These are phyloP conservation scores for Antheraea mylitta DNA, from an alignment of 1,140 invertebrate genomes.

Conservation along the genomic window DNA sequence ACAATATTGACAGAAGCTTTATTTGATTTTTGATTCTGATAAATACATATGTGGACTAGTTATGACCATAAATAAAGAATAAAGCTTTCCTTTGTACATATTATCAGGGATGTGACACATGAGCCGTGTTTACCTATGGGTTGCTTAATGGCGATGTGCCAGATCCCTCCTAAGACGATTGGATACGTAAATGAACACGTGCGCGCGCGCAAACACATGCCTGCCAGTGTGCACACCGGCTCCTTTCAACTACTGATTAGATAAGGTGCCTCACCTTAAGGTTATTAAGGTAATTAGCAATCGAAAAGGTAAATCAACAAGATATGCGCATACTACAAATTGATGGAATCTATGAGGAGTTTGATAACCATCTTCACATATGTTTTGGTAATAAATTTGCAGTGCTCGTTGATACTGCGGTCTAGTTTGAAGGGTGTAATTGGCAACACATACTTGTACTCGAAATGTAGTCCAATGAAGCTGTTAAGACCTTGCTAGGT, in stretches of 20 bases:
- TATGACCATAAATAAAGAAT: slow-evolving; percentile 22
- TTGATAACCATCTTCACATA: too few relatives aligned
- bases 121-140: slow-evolving; percentile 54
- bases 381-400: too few relatives aligned
- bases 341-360: too few relatives aligned
- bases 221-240: slow-evolving; percentile 57
- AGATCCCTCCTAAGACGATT: slow-evolving; percentile 35
- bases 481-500: too few relatives aligned
- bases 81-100: slow-evolving; percentile 66
- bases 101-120: slow-evolving; percentile 45
- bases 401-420: too few relatives aligned
- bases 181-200: slow-evolving; percentile 62
- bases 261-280: slow-evolving; percentile 52
- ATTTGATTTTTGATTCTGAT: background rate
- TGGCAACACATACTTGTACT: too few relatives aligned
- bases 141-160: slow-evolving; percentile 36
- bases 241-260: slow-evolving; percentile 66
- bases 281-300: slow-evolving; percentile 48
- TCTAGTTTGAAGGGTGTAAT: too few relatives aligned
- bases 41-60: background rate
- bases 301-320: background rate
- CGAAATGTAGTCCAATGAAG: too few relatives aligned
- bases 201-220: slow-evolving; percentile 67
- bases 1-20: background rate
- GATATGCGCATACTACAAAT: background rate